Percentiles rank a stretch among this genome's conserved stretches.
phyloP scores from a whole-genome alignment of 2,888 invertebrate genomes.

The Eupeodes luniger region DNA sequence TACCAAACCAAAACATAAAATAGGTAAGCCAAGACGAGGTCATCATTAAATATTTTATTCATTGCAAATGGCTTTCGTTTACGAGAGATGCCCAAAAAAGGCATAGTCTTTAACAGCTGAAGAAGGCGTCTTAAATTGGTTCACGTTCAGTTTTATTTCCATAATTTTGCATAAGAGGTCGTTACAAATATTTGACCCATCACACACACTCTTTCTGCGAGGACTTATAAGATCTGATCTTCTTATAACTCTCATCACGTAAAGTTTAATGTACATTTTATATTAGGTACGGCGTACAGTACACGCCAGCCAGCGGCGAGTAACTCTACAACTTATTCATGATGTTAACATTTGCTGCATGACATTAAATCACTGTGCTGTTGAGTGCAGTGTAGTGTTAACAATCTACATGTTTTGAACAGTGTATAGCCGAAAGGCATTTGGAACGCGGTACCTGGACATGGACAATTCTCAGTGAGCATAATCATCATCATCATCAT shows the following conservation, averaged over 20 bases:
- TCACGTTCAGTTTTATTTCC: constrained; percentile 16
- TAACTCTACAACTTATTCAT: constrained; percentile 54
- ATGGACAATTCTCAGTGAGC: constrained; percentile 21
- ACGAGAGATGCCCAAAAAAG: neutral
- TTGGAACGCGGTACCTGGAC: constrained; percentile 41
- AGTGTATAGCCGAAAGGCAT: neutral
- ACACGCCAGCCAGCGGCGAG: neutral
- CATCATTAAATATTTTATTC: neutral
- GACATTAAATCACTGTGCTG: constrained; percentile 70
- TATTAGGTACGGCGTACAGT: neutral
- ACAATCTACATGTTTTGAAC: constrained; percentile 53
- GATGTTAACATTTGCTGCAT: constrained; percentile 72
- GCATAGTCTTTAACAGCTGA: neutral
- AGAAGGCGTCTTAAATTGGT: constrained; percentile 51
- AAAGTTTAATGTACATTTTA: constrained; percentile 14
- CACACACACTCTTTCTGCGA: constrained; percentile 2
- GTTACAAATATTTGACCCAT: constrained; percentile 57
- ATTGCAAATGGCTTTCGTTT: neutral
- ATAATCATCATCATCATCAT: constrained; percentile 19
- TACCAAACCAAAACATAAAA: neutral
- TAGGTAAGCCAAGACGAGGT: constrained; percentile 4
- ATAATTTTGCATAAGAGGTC: constrained; percentile 34
- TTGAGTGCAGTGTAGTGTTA: constrained; percentile 8
- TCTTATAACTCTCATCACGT: constrained; percentile 45
- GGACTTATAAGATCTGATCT: constrained; percentile 30